Base-by-base conservation (phyloP, 2,113 vertebrate species). In the Prolemur simus region DNA sequence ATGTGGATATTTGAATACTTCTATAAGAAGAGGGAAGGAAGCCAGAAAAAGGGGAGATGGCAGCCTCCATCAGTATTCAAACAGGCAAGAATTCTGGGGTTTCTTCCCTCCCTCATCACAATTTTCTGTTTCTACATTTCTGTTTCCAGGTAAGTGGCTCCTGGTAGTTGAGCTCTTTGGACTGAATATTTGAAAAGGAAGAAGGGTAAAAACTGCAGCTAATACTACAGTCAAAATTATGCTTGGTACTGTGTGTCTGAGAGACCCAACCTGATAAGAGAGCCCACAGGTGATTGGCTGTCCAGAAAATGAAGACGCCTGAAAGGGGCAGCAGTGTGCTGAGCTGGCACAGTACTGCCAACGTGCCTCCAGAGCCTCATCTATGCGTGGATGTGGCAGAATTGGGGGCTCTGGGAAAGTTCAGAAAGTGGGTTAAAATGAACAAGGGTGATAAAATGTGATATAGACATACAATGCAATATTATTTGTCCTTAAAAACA, bases 101-200 rank as follows among this genome's bases (percentile, higher is more conserved):
- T 49, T 10, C 2, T 17, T 1, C 4, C 2, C 8, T 32, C 3
- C 1, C 1, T 18, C 69, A 52, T 32, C 32, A 90, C 25, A 49
- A 20, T 10, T 83, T 90, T 54, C 17, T 90, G 29, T 60, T 83
- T 89, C 47, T 68, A 45, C 34, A 17, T 77, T 52, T 84, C 39
- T 77, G 47, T 91, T 73, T 90, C 29, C 54, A 94, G 87, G 4
- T 87, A 76, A 66, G 68, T 45, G 42, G 66, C 47, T 94, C n/a
- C 68, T 87, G 34, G 56, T 73, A 42, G 66, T n/a, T 81, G 17
- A 87, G 76, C 74, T 91, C 27, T 91, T 85, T 81, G 39, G 54
- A 66, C 42, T 34, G 64, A 49, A 90, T 45, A 49, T 90, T 58
- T 88, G 25, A 68, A 52, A 82, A 92, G 12, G 20, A 52, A 8